Evolutionary conservation across 2,888 invertebrate species (phyloP), one percentile per base, ranked within the genome.

Genomic region (Ctenicera cuprea): DNA sequence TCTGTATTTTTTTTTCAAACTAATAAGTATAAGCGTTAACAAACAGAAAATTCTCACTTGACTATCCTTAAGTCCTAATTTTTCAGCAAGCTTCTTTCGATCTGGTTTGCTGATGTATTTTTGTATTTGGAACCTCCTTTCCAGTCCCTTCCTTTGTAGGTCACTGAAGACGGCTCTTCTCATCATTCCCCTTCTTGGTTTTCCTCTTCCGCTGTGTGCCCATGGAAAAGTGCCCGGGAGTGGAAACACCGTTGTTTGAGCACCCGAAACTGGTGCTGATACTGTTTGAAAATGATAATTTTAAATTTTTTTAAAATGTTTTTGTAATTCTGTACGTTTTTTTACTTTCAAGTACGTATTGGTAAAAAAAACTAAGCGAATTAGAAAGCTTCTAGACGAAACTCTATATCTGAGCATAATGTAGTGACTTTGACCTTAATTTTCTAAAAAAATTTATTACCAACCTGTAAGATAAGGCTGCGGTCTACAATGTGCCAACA

Each of bases 41-140:
- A n/a, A n/a, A n/a, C n/a, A n/a, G n/a, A n/a, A n/a, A n/a, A n/a
- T n/a, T n/a, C 48, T 62, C 83, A 98, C 98, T 94, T 98, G 98
- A 78, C 98, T 98, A 84, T 99, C 98, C 86, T 98, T 98, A 11
- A 99, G 90, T 9, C 97, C 98, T 62, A 99, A 90, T 86, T 97
- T 96, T 86, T 97, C 97, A 0, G 99, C 98, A 76, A 99, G 88
- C 84, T 98, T 97, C 90, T 98, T 98, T 86, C 99, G 90, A 87
- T 99, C 99, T 0, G 98, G 98, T 86, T 99, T 99, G 85, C 97
- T 97, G 87, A 99, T 99, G 89, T 99, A 99, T 87, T 98, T 98
- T 88, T 98, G 98, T 64, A 97, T 93, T 87, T 97, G 97, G 89
- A 99, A 99, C 85, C 97, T 90, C 84, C 97, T 95, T 88, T 99